A percentile compares a stretch with the other conserved stretches of the same genome.
phyloP scores from a whole-genome alignment of 2,797 vertebrate species.

The Hypotaenidia okinawae region DNA sequence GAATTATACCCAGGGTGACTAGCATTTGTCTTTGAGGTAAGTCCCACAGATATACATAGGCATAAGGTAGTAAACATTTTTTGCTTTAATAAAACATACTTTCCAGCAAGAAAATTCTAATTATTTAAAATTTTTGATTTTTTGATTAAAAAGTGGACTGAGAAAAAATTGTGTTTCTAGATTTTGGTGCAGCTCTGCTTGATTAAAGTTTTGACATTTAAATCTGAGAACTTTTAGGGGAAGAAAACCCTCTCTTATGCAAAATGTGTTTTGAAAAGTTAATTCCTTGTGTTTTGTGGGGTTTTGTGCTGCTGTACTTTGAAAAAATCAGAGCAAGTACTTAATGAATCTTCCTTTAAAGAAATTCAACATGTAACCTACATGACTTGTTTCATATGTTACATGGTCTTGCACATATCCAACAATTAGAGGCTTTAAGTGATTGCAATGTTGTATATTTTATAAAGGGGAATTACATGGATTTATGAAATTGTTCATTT shows the following conservation, averaged over 20 bases:
- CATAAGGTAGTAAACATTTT: not conserved
- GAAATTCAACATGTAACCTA: not conserved
- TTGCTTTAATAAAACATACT: not conserved
- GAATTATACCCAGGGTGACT: not conserved
- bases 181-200: not conserved
- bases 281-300: not conserved
- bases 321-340: not conserved
- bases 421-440: not conserved
- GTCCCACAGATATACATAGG: not conserved
- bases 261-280: not conserved
- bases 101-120: not conserved
- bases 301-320: not conserved
- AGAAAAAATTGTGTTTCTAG: not conserved
- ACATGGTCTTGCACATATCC: fast-evolving
- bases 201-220: not conserved
- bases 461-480: not conserved
- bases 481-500: not conserved
- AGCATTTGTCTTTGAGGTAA: not conserved
- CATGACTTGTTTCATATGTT: not conserved
- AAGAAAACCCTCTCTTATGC: not conserved
- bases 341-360: not conserved
- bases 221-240: not conserved
- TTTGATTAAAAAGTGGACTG: not conserved
- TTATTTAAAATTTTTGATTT: not conserved
- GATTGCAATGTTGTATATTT: not conserved